Base-by-base conservation (phyloP, 2,797 vertebrate species). In the Gambusia yucatana region DNA sequence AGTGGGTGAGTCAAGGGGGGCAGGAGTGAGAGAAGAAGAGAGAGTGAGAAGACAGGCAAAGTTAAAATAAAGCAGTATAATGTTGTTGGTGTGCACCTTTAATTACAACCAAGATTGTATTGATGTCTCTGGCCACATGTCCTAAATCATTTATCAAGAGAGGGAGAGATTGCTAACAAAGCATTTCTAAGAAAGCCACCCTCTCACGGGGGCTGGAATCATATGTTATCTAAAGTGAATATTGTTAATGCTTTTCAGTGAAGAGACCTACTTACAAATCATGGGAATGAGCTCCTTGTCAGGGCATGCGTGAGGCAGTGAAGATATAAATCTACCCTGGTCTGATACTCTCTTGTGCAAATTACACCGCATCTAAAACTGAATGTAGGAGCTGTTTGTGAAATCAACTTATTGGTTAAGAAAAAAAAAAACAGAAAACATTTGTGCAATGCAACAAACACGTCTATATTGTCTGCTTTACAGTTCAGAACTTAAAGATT, bases 71-170 rank as follows among this genome's bases (percentile, higher is more conserved):
- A 89, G 90, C 90, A 84, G 81, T 85, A 85, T 91, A 92, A 92
- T 94, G 92, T 94, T 94, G 94, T 96, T 94, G 93, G 91, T 93
- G 89, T 84, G 82, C 87, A 92, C 90, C 91, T 90, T 95, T 95
- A 96, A 96, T 96, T 95, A 96, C 93, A 94, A 91, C 91, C 91
- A 91, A 94, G 94, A 94, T 94, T 92, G 92, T 94, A 95, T 94
- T 96, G 95, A 96, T 95, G 93, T 95, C 91, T 92, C 91, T 84
- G 89, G 88, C 91, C 90, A 91, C 88, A 87, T 91, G 92, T 94
- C 92, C 93, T 94, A 93, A 95, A 95, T 95, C 93, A 94, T 96
- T 95, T 95, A 96, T 95, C 93, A 94, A 94, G 89, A 63, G 67
- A 86, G 87, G 86, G 57, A 46, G 44, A 46, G 44, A 93, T 84